Base-by-base conservation (phyloP, 2,113 vertebrate species). In the Caranx melampygus region DNA sequence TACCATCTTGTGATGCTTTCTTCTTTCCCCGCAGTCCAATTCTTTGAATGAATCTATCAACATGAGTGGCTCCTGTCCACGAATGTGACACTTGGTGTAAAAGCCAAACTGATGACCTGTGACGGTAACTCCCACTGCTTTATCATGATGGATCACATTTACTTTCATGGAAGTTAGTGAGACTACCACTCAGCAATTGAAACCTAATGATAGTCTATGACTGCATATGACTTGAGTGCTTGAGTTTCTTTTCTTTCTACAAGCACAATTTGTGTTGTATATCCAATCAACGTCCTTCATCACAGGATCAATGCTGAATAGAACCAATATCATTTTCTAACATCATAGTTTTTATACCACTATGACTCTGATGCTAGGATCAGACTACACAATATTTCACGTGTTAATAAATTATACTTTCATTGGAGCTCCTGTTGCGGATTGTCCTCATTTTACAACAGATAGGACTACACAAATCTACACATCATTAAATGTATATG, bases 11-110 rank as follows among this genome's bases (percentile, higher is more conserved):
- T 55, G 72, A 33, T 12, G 45, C 77, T 68, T 78, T 79, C 37
- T 62, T 76, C 49, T 59, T 54, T 64, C 58, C 62, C 65, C 37
- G 60, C 34, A 60, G 78, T 67, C 78, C 51, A 59, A 72, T 89
- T 84, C 54, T 69, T 86, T 52, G 94, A 88, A 94, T 93, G 87
- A 87, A 81, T 61, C 70, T 54, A 86, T 87, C 67, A 83, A 47
- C 59, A 64, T 12, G 65, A 83, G 85, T 73, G 73, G 63, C 72
- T 86, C 72, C 44, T 15, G 58, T 75, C 78, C 78, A 78, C 40
- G 81, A 65, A 40, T 73, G 45, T 40, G 55, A 66, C 11, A 21
- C 21, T 37, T 16, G 21, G 51, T 26, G 52, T 58, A 75, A 86
- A 81, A 79, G 52, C 54, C 51, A 76, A 84, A 80, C 78, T 85